A percentile compares a stretch with the other conserved stretches of the same genome.
These are phyloP conservation scores for Harpagifer antarcticus DNA, from an alignment of 2,797 vertebrate genomes.

Conservation along the genomic window DNA sequence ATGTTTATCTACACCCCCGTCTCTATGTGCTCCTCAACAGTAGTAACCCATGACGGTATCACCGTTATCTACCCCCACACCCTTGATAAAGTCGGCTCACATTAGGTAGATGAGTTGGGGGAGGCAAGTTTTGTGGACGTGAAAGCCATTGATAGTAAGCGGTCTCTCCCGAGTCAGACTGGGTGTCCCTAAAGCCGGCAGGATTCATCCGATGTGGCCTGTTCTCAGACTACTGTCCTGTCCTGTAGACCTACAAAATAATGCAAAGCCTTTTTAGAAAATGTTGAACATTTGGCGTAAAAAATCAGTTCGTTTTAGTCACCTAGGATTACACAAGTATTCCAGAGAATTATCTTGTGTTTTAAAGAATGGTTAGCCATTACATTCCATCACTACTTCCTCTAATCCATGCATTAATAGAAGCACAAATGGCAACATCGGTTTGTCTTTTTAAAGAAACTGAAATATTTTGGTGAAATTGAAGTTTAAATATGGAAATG, in stretches of 20 bases:
- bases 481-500: background rate
- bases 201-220: background rate
- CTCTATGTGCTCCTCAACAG: conserved; percentile 28
- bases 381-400: background rate
- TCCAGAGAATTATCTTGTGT: background rate
- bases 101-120: background rate
- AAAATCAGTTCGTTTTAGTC: background rate
- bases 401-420: background rate
- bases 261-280: background rate
- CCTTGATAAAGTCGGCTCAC: background rate
- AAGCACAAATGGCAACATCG: background rate
- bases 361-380: background rate
- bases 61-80: background rate
- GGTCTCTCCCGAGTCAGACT: background rate
- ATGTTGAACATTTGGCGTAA: no score
- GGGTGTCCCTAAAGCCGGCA: background rate
- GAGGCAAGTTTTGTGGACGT: conserved; percentile 5
- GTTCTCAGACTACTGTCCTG: background rate
- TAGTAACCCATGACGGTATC: background rate
- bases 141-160: conserved; percentile 16
- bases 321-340: background rate
- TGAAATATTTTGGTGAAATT: background rate
- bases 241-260: no score
- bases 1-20: conserved; percentile 49
- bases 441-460: background rate